A percentile compares a stretch with the other conserved stretches of the same genome.
These are phyloP conservation scores for Adela reaumurella DNA, from an alignment of 2,888 invertebrate genomes.

Conservation along the genomic window DNA sequence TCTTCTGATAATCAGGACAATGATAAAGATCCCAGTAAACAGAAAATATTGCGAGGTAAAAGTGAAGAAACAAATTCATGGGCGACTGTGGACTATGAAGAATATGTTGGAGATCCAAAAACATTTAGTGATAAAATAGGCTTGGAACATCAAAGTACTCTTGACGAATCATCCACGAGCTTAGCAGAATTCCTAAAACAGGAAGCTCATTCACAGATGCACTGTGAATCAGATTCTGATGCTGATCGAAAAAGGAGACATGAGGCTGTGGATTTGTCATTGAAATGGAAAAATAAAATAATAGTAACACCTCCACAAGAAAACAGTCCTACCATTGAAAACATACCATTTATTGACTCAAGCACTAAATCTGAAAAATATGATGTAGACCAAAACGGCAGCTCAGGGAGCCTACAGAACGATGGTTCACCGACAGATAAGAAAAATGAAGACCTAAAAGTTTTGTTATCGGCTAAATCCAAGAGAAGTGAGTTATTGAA, in stretches of 20 bases:
- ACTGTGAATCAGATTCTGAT: constrained; percentile 42
- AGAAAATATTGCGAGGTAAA: constrained; percentile 41
- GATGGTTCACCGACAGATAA: constrained; percentile 37
- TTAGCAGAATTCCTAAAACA: constrained; percentile 46
- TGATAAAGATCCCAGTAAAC: constrained; percentile 25
- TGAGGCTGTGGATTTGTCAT: constrained; percentile 30
- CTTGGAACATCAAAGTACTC: constrained; percentile 56
- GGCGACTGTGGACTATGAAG: constrained; percentile 66
- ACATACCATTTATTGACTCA: constrained; percentile 43
- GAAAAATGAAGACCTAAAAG: constrained; percentile 28
- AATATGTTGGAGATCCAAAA: constrained; percentile 57
- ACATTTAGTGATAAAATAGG: constrained; percentile 21
- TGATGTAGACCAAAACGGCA: constrained; percentile 42
- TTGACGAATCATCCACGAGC: constrained; percentile 57
- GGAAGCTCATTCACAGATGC: constrained; percentile 35
- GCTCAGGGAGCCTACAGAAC: constrained; percentile 38
- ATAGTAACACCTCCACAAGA: constrained; percentile 60
- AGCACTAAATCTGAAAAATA: constrained; percentile 40
- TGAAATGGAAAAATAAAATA: constrained; percentile 53
- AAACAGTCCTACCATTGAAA: constrained; percentile 58
- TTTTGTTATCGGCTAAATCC: constrained; percentile 43
- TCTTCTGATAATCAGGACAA: constrained; percentile 37
- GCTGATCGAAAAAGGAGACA: constrained; percentile 27
- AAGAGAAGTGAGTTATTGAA: constrained; percentile 58
- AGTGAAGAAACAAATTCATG: constrained; percentile 69